Percentiles rank a stretch among this genome's conserved stretches.
Evolutionary conservation across 2,113 vertebrate genomes (phyloP).

Genomic region (Heliornis fulica): DNA sequence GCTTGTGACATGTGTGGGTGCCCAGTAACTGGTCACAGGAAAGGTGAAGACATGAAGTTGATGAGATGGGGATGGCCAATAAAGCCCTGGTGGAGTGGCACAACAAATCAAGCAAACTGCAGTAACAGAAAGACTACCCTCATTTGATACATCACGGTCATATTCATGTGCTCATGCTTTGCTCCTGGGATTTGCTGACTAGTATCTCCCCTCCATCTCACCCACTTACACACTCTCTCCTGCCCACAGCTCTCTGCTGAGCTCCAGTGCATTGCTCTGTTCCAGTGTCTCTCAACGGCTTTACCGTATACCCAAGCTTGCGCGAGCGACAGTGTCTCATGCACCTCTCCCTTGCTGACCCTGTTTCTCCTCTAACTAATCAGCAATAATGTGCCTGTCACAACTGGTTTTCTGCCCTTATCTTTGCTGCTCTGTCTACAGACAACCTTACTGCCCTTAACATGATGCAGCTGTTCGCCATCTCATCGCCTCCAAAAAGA

Average conservation of each 20-base stretch:
- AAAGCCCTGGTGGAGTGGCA: not conserved
- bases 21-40: not conserved
- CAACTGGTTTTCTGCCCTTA: not conserved
- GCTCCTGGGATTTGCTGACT: not conserved
- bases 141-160: not conserved
- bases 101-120: not conserved
- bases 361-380: not conserved
- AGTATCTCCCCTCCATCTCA: not conserved
- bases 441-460: not conserved
- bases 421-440: not conserved
- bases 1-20: not conserved
- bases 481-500: not conserved
- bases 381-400: not conserved
- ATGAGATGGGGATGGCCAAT: not conserved
- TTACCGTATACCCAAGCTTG: not conserved
- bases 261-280: not conserved
- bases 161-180: not conserved
- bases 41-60: rapidly evolving
- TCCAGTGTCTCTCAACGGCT: not conserved
- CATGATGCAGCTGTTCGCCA: not conserved
- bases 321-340: not conserved
- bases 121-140: not conserved
- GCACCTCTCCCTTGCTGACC: not conserved
- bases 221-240: too few species aligned
- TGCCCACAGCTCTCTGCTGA: not conserved